Evolutionary conservation across 2,113 vertebrate species (phyloP), one percentile per base, ranked within the genome.

Genomic region (Pelobates fuscus): DNA sequence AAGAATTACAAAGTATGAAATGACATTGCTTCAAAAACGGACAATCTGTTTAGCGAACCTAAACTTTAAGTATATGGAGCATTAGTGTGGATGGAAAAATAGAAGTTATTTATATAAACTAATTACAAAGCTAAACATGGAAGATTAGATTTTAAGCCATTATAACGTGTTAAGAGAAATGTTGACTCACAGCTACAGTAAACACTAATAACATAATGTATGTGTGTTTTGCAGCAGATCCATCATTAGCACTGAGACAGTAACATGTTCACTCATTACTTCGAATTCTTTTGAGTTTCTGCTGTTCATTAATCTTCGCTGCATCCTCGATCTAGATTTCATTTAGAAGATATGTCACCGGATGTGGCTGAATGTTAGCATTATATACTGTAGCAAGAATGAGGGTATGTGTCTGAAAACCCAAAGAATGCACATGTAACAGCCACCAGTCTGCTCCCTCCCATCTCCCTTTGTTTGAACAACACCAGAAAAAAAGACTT

Each of bases 401-500:
- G 5, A 49, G 44, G 8, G 44, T 49, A 4, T 4, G 2, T 49
- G 10, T 49, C 44, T 55, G 20, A 7, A 55, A 55, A 23, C n/a
- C n/a, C 52, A 55, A 55, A 55, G 52, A 20, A 55, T 2, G 52
- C 8, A 1, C 21, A 55, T 65, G 37, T 44, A 25, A 2, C 37
- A n/a, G 43, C 43, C 18, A 26, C 18, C 17, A 61, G 14, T 12
- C 12, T 8, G 30, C 43, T 5, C 59, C 17, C n/a, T 20, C 20
- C 7, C 29, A 18, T 8, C 27, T 15, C 2, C 60, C 32, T 27
- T 64, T 23, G 25, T 41, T 55, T 66, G 11, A 44, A 57, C 30
- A 25, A 65, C 61, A 65, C 26, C 17, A 26, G 54, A 60, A 55
- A 52, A 55, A 52, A 77, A 61, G 67, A 7, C 41, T 61, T 27